Evolutionary conservation across 1,140 invertebrate genomes (phyloP).

Genomic region (Meloidogyne floridensis): DNA sequence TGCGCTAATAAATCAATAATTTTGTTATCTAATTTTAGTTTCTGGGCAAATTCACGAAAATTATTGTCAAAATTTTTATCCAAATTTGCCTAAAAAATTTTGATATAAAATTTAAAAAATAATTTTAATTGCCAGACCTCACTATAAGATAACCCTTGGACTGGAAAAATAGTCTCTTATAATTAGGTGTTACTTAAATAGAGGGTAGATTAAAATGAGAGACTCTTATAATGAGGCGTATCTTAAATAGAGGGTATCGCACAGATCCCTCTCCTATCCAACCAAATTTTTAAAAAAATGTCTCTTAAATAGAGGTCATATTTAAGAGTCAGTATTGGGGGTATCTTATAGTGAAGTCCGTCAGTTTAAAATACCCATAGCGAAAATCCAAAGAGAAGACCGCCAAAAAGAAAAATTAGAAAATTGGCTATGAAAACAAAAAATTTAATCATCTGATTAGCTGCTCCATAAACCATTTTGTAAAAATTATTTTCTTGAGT

Average conservation of each 20-base stretch:
- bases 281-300: too few species aligned
- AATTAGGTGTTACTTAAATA: too few species aligned
- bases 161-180: too few species aligned
- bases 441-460: constrained; percentile 60
- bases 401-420: constrained; percentile 61
- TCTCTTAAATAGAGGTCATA: too few species aligned
- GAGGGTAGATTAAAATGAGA: too few species aligned
- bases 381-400: constrained; percentile 60
- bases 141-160: too few species aligned
- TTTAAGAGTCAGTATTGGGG: too few species aligned
- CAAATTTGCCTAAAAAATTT: constrained; percentile 48
- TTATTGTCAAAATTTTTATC: constrained; percentile 59
- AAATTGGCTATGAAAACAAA: constrained; percentile 61
- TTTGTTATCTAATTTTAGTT: constrained; percentile 32
- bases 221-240: too few species aligned
- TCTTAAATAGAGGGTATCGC: too few species aligned
- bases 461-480: constrained; percentile 59
- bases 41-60: constrained; percentile 51
- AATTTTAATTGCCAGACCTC: not conserved
- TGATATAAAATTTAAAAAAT: not conserved
- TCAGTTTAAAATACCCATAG: constrained; percentile 49
- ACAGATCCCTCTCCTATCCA: too few species aligned
- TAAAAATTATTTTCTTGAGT: not conserved
- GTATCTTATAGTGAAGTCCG: too few species aligned
- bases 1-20: constrained; percentile 56